Base-by-base conservation (phyloP, 2,113 vertebrate genomes). In the Rafetus swinhoei region DNA sequence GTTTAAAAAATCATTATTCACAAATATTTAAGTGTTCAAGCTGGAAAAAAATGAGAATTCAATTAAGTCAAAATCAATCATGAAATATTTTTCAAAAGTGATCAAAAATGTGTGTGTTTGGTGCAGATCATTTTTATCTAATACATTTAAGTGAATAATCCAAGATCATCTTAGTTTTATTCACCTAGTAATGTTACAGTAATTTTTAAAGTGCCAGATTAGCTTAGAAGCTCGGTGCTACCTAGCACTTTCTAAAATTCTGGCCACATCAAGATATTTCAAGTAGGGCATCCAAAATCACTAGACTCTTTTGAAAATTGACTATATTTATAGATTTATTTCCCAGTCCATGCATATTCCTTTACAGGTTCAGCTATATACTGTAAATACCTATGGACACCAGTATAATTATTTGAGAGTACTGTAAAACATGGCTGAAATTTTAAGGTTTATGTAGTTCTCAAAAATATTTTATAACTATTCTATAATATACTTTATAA, bases 351-450 rank as follows among this genome's bases (percentile, higher is more conserved):
- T 9, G 77, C 55, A 74, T 15, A 84, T 14, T 12, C n/a, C 25
- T 12, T 56, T 82, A 39, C 79, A 87, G 80, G 83, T 54, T 69
- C 50, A 83, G 18, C 82, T 69, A 21, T 85, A 1, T 62, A 9
- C 16, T 84, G 35, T 10, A 81, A 4, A 2, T 2, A 54, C 7
- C 60, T 9, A 7, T 3, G 81, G 0, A 80, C 32, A 82, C 27
- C 57, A 92, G 19, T 54, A 13, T 65, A 35, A 12, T 77, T 76
- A 92, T 79, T 87, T 85, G 3, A 57, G 85, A 24, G 83, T 92
- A 45, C 45, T 45, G 45, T 45, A 45, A 45, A 45, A 45, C 6
- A 7, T 0, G 0, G 16, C 16, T 25, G 24, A 24, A 88, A 27
- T 88, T 90, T 16, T 74, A 87, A 76, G 9, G 72, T 27, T 32